A percentile compares a stretch with the other conserved stretches of the same genome.
Conservation (phyloP, 2,888 invertebrate genomes). For the Ophion obscuratus region DNA sequence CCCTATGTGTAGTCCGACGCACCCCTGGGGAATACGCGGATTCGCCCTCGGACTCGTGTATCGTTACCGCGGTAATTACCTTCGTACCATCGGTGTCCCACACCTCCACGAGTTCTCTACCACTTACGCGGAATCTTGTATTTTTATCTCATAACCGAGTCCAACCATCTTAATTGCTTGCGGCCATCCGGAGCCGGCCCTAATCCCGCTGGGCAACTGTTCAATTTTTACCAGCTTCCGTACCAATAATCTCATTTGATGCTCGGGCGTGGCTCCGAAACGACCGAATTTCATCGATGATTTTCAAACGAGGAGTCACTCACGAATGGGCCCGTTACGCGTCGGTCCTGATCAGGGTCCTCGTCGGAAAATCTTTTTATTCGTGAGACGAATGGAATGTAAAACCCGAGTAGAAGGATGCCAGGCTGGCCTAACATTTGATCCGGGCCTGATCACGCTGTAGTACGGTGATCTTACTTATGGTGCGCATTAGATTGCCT, state of each 20-base stretch:
- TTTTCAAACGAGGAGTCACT: not conserved
- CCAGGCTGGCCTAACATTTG: no score
- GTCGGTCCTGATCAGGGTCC: not conserved
- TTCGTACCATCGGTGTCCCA: constrained; percentile 72
- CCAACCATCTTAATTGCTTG: constrained; percentile 81
- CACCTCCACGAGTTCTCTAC: constrained; percentile 17
- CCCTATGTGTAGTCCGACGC: constrained; percentile 5
- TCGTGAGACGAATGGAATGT: not conserved
- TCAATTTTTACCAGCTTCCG: constrained; percentile 19
- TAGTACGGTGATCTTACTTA: no score
- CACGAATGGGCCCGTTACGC: no score
- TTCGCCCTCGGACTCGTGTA: constrained; percentile 53
- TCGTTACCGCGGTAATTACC: constrained; percentile 81
- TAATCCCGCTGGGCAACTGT: constrained; percentile 45
- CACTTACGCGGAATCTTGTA: constrained; percentile 66
- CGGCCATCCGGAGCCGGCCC: constrained; percentile 73
- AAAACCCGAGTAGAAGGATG: not conserved
- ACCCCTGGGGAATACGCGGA: constrained; percentile 20
- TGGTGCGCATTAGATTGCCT: no score
- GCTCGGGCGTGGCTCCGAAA: not conserved
- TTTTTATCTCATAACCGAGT: constrained; percentile 81
- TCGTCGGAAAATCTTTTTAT: not conserved
- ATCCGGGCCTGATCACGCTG: no score
- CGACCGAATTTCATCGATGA: not conserved
- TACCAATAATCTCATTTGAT: constrained; percentile 10